Conservation (phyloP, 2,797 vertebrate genomes). For the Falco novaeseelandiae region DNA sequence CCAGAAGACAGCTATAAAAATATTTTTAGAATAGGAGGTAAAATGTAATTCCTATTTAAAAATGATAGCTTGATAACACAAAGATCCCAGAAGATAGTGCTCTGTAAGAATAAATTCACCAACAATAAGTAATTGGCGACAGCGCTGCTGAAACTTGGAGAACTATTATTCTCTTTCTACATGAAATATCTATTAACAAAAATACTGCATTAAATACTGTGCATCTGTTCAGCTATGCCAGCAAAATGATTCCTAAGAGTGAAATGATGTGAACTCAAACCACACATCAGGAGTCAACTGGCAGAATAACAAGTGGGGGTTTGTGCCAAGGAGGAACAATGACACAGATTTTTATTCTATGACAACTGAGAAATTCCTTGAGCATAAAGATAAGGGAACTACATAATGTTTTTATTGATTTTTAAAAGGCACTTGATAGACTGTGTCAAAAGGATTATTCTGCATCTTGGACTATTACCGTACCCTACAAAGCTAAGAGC, state of each 20-base stretch:
- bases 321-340: neutral
- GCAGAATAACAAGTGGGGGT: neutral
- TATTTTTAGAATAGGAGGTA: neutral
- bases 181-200: neutral
- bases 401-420: neutral
- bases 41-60: neutral
- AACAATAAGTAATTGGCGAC: neutral
- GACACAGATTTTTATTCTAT: neutral
- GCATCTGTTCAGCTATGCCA: neutral
- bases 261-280: neutral
- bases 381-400: neutral
- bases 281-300: neutral
- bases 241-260: neutral
- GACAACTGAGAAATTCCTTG: constrained; percentile 8
- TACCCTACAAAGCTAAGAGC: neutral
- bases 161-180: neutral
- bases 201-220: neutral
- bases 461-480: neutral
- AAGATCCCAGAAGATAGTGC: neutral
- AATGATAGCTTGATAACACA: neutral
- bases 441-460: neutral
- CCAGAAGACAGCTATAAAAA: neutral
- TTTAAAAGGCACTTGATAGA: neutral
- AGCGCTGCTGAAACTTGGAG: neutral
- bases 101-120: neutral